phyloP scores from a whole-genome alignment of 2,888 invertebrate genomes.

The Amorpha juglandis region DNA sequence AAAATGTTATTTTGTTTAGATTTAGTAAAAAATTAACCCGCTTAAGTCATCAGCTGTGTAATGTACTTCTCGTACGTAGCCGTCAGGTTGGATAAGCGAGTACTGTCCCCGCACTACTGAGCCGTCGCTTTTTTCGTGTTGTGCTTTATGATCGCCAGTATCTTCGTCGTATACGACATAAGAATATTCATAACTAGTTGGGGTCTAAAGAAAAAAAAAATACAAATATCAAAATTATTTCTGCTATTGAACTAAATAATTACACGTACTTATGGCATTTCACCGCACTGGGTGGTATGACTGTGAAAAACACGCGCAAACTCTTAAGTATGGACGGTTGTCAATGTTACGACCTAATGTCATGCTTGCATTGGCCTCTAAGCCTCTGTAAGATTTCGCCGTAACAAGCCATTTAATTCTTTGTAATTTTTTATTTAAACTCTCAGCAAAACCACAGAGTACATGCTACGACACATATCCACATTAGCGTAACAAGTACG shows the following conservation, averaged over 20 bases:
- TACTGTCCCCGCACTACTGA: constrained; percentile 81
- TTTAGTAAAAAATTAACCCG: constrained; percentile 60
- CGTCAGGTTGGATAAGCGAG: constrained; percentile 82
- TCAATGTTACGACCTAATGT: too few relatives aligned
- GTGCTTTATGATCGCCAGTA: constrained; percentile 82
- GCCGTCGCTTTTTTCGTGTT: constrained; percentile 81
- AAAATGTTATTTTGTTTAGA: constrained; percentile 25
- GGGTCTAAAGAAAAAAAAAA: constrained; percentile 47
- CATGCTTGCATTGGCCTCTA: too few relatives aligned
- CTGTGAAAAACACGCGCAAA: too few relatives aligned
- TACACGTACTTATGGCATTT: too few relatives aligned
- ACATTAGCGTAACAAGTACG: too few relatives aligned
- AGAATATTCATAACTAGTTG: constrained; percentile 71
- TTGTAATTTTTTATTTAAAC: too few relatives aligned
- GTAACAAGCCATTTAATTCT: too few relatives aligned
- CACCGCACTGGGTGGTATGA: too few relatives aligned
- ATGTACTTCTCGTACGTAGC: constrained; percentile 78
- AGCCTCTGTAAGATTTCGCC: too few relatives aligned
- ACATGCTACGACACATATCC: too few relatives aligned
- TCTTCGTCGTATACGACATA: constrained; percentile 82
- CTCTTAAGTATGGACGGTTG: too few relatives aligned
- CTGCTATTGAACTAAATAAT: not conserved
- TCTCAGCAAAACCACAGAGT: too few relatives aligned
- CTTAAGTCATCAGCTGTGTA: constrained; percentile 81
- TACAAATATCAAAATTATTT: not conserved